Evolutionary conservation across 2,888 invertebrate genomes (phyloP).

Genomic region (Melanophora roralis): DNA sequence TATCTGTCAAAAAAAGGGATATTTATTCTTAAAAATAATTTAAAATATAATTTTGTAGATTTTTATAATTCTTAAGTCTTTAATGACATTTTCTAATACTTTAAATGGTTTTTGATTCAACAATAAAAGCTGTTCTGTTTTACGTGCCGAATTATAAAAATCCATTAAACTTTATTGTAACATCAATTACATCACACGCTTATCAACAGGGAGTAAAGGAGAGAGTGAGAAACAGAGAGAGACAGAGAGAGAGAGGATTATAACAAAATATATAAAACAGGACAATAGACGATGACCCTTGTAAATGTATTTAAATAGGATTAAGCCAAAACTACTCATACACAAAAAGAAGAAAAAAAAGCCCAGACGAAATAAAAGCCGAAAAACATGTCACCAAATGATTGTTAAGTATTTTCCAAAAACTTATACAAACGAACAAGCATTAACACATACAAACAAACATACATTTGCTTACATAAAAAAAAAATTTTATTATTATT

Average conservation of each 20-base stretch:
- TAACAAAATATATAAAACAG: not conserved
- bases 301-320: constrained; percentile 25
- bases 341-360: not conserved
- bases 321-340: constrained; percentile 12
- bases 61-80: no score
- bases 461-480: no score
- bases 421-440: not conserved
- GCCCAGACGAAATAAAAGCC: not conserved
- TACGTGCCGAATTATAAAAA: not conserved
- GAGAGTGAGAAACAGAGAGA: constrained; percentile 1
- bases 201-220: not conserved
- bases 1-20: no score
- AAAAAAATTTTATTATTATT: constrained; percentile 4
- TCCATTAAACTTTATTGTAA: constrained; percentile 42
- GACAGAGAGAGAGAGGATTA: constrained; percentile 10
- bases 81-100: not conserved
- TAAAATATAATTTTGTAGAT: no score
- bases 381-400: constrained; percentile 16
- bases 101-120: not conserved
- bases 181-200: constrained; percentile 40
- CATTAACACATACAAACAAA: not conserved
- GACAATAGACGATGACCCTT: constrained; percentile 29
- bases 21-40: no score
- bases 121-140: not conserved
- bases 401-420: constrained; percentile 16